Evolutionary conservation across 2,888 invertebrate species (phyloP).

Genomic region (Trypoxylon attenuatum): DNA sequence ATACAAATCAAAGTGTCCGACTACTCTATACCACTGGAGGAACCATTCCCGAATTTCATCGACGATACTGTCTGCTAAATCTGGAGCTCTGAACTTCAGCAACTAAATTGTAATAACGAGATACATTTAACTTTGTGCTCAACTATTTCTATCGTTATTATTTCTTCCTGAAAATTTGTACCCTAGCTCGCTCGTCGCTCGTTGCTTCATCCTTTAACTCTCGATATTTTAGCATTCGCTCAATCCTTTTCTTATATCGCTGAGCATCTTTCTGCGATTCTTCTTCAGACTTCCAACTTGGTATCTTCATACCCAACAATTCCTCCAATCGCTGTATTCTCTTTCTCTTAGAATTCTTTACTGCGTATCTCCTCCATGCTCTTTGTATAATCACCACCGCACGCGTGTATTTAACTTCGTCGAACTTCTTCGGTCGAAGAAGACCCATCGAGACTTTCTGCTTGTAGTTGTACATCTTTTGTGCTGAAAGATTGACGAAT

Average conservation of each 20-base stretch:
- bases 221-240: conserved; percentile 74
- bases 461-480: conserved; percentile 41
- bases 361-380: conserved; percentile 75
- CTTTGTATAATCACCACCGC: conserved; percentile 73
- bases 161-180: conserved; percentile 26
- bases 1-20: conserved; percentile 81
- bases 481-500: conserved; percentile 23
- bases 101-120: conserved; percentile 41
- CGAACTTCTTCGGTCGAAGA: conserved; percentile 32
- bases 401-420: conserved; percentile 23
- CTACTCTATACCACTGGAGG: conserved; percentile 78
- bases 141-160: too few relatives aligned
- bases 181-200: conserved; percentile 47
- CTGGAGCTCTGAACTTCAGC: conserved; percentile 66
- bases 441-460: conserved; percentile 38
- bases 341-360: conserved; percentile 71
- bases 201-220: conserved; percentile 72
- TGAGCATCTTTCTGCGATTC: conserved; percentile 75
- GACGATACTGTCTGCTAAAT: conserved; percentile 84
- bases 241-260: conserved; percentile 48
- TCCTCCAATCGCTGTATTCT: conserved; percentile 74
- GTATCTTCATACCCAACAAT: conserved; percentile 78
- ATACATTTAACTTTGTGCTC: too few relatives aligned
- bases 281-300: conserved; percentile 75
- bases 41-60: conserved; percentile 87